Evolutionary conservation across 2,113 vertebrate genomes (phyloP), one percentile per base, ranked within the genome.

Genomic region (Asarcornis scutulata): DNA sequence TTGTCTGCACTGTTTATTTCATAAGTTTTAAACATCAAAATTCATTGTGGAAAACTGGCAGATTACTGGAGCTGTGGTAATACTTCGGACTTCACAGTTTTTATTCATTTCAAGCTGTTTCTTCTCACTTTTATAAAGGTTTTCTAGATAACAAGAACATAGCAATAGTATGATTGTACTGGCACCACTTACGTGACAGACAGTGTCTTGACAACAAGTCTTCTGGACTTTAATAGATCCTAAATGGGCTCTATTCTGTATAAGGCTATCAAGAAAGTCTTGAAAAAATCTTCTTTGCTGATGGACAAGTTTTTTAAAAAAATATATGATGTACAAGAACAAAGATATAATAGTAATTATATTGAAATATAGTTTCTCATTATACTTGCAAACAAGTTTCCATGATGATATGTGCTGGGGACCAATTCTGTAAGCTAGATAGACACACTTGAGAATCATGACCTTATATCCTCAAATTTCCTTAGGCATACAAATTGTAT

Each of bases 1-100:
- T 86, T 77, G 9, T 74, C 76, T 66, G 60, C 25, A 15, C 53
- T n/a, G 31, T 86, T 93, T 91, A 86, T 91, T 84, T 95, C 83
- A 64, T 88, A 88, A 84, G 46, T 76, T 88, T 88, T 46, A 53
- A 17, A 46, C 76, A 29, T 56, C 85, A 34, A 50, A 38, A 14
- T 87, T 93, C 48, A 82, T 42, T 1, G 6, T 75, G 56, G 89
- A 87, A 94, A 69, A 32, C 66, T 60, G 67, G 42, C 34, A 85
- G 75, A 69, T 78, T 81, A 38, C 79, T 52, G 78, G 29, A 80
- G 34, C 16, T 72, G 48, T 11, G 3, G 3, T 20, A 79, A 75
- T 76, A 50, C 18, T 68, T 72, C 34, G 34, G 17, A 73, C 22
- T 93, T 96, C n/a, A 63, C 63, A 67, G 32, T 3, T 34, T 86